These are phyloP conservation scores for Dendronephthya gigantea DNA, from an alignment of 64 coral and sea anemone species.

Conservation along the genomic window DNA sequence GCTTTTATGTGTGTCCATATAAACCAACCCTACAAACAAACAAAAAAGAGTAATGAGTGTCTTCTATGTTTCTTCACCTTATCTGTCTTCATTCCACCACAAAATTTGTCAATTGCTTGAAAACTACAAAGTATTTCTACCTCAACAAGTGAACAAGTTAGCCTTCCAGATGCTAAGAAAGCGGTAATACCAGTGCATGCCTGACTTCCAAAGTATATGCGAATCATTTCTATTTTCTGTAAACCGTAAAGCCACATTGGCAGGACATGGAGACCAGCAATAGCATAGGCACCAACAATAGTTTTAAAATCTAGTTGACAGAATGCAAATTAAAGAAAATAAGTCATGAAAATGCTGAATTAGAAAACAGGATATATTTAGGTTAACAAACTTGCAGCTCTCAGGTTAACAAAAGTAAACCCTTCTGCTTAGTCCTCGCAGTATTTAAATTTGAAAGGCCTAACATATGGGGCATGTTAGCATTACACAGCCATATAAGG, in stretches of 20 bases:
- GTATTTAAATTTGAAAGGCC: no score
- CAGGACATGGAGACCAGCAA: background rate
- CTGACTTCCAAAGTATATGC: background rate
- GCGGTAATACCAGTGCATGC: background rate
- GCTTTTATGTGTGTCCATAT: background rate
- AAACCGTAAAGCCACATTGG: slow-evolving; percentile 8
- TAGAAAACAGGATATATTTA: no score
- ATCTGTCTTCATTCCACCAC: no score
- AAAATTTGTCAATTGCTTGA: no score
- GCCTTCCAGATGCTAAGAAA: background rate
- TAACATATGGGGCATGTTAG: no score
- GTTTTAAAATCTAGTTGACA: background rate
- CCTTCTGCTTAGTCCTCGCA: no score
- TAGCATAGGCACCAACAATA: background rate
- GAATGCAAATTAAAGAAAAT: background rate
- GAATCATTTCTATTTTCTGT: background rate
- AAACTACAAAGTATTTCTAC: background rate
- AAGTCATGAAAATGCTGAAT: no score
- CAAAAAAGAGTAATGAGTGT: background rate
- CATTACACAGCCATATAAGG: no score
- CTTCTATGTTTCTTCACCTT: no score
- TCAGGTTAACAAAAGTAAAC: no score
- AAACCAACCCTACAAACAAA: background rate
- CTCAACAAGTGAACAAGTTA: background rate
- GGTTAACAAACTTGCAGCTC: no score